Percentiles rank a stretch among this genome's conserved stretches.
Evolutionary conservation across 2,797 vertebrate genomes (phyloP).

Genomic region (Carapus acus): DNA sequence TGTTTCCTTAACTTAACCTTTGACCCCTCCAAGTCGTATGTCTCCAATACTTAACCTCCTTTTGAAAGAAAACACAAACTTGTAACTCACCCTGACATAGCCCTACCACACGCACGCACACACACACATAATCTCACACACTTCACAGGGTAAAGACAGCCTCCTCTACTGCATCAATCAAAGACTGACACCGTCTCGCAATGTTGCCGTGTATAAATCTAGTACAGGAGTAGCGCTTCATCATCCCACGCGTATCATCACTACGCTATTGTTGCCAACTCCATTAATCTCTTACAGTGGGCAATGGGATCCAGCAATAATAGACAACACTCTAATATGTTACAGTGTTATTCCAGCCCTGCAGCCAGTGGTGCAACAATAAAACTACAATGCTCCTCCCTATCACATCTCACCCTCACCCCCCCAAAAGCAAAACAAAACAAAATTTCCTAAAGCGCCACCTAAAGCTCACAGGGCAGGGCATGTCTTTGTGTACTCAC

Average conservation of each 20-base stretch:
- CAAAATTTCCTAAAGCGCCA: too few species aligned
- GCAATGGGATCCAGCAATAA: not conserved
- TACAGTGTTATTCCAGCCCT: not conserved
- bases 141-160: conserved; percentile 11
- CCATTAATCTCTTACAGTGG: not conserved
- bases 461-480: too few species aligned
- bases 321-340: not conserved
- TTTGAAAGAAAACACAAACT: conserved; percentile 23
- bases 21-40: conserved; percentile 50
- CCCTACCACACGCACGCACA: conserved; percentile 1
- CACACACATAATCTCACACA: not conserved
- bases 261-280: not conserved
- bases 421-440: too few species aligned
- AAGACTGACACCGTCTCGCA: not conserved
- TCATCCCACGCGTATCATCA: not conserved
- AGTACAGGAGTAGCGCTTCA: not conserved
- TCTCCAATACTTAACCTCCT: conserved; percentile 51
- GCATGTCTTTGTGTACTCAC: too few species aligned
- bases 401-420: not conserved
- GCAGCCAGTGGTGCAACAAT: not conserved
- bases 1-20: conserved; percentile 64
- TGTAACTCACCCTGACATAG: conserved; percentile 7
- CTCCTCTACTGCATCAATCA: not conserved
- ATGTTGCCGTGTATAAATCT: not conserved
- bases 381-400: not conserved